phyloP scores from a whole-genome alignment of 2,797 vertebrate genomes.

The Atherinosoma microstoma region DNA sequence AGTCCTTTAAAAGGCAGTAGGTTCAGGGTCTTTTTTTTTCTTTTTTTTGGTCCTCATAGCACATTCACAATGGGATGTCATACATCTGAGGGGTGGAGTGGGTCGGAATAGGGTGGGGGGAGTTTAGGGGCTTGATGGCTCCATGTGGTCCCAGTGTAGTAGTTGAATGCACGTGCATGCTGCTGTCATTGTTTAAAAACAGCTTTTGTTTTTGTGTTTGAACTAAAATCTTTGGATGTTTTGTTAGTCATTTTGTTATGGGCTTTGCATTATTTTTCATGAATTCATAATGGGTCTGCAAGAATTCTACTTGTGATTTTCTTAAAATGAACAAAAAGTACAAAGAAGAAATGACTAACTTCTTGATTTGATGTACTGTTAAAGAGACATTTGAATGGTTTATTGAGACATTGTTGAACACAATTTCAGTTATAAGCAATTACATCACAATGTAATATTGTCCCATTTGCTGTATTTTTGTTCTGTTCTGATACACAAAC shows the following conservation, averaged over 20 bases:
- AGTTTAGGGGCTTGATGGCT: constrained; percentile 53
- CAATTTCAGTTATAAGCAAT: background rate
- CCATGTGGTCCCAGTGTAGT: constrained; percentile 64
- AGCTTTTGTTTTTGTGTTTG: constrained; percentile 19
- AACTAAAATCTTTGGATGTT: constrained; percentile 7
- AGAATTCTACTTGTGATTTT: background rate
- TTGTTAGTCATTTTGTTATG: background rate
- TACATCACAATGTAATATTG: background rate
- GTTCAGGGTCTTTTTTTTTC: constrained; percentile 30
- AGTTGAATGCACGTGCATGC: constrained; percentile 52
- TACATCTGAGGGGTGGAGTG: constrained; percentile 52
- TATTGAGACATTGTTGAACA: background rate
- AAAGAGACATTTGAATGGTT: background rate
- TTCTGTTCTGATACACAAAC: background rate
- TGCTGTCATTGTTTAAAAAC: constrained; percentile 52
- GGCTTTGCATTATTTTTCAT: constrained; percentile 2
- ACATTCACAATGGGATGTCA: constrained; percentile 62
- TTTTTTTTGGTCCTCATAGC: constrained; percentile 12
- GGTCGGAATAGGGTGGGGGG: constrained; percentile 23
- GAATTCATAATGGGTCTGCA: background rate
- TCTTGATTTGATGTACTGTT: background rate
- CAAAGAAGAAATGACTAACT: background rate
- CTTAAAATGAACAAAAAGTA: background rate
- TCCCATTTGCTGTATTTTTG: no score
- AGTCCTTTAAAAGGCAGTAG: constrained; percentile 38